These are phyloP conservation scores for Antigone vipio DNA, from an alignment of 2,113 vertebrate genomes.

Conservation along the genomic window DNA sequence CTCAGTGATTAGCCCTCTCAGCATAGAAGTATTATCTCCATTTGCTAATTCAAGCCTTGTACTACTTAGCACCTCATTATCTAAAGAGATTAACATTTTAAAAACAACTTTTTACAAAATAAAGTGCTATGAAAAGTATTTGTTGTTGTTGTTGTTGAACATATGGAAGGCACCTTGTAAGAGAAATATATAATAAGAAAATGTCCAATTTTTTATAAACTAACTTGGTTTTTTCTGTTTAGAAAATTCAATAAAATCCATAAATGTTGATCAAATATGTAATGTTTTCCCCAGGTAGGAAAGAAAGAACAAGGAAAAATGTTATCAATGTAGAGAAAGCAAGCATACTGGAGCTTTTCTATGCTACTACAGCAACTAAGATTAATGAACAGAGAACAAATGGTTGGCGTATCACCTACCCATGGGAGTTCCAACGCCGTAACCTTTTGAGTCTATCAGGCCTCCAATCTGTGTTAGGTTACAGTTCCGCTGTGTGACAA, in stretches of 20 bases:
- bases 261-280: background rate
- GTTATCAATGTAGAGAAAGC: background rate
- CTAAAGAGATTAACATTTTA: background rate
- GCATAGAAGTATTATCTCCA: background rate
- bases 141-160: background rate
- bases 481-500: slow-evolving; percentile 95
- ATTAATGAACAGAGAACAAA: slow-evolving; percentile 46
- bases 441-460: slow-evolving; percentile 96
- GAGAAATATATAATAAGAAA: background rate
- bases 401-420: slow-evolving; percentile 79
- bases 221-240: background rate
- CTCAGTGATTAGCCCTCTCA: background rate
- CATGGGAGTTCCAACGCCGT: slow-evolving; percentile 96
- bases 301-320: background rate
- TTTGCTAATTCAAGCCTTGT: background rate
- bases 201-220: background rate
- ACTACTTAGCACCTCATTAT: background rate
- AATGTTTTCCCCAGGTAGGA: background rate
- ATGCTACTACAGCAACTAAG: background rate
- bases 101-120: background rate
- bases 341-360: background rate
- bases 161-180: background rate
- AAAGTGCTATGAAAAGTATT: background rate
- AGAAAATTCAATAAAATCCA: background rate
- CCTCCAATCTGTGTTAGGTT: slow-evolving; percentile 98